These are phyloP conservation scores for Tamandua tetradactyla DNA, from an alignment of 2,797 vertebrate species.

Conservation along the genomic window DNA sequence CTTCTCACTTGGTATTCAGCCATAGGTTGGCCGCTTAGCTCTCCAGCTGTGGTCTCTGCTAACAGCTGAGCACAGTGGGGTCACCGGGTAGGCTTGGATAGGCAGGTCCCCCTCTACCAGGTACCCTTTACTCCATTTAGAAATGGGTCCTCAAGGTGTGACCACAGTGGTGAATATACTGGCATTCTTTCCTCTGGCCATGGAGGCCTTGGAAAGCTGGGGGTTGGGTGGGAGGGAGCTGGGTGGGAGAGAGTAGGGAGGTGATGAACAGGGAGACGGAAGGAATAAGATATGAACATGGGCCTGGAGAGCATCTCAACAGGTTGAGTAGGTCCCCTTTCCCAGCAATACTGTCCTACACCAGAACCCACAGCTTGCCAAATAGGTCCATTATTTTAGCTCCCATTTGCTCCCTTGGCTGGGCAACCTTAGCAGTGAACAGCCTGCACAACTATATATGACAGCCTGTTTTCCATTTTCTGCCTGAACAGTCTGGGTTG, in stretches of 20 bases:
- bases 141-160: not conserved
- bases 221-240: not conserved
- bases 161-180: not conserved
- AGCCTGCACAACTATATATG: not conserved
- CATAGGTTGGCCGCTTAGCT: not conserved
- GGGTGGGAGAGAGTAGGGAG: not conserved
- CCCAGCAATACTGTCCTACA: not conserved
- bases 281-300: not conserved
- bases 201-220: not conserved
- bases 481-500: not conserved
- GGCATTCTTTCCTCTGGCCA: not conserved
- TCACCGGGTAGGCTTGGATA: not conserved
- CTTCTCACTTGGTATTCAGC: not conserved
- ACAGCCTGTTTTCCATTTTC: not conserved
- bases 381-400: not conserved
- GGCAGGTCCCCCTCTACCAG: not conserved
- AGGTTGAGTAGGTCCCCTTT: not conserved
- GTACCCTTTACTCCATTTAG: not conserved
- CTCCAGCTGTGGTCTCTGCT: not conserved
- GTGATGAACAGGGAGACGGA: no score
- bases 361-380: not conserved
- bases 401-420: not conserved
- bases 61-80: not conserved
- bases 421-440: not conserved
- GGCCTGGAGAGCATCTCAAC: not conserved